Base-by-base conservation (phyloP, 2,113 vertebrate species). In the Pandion haliaetus region DNA sequence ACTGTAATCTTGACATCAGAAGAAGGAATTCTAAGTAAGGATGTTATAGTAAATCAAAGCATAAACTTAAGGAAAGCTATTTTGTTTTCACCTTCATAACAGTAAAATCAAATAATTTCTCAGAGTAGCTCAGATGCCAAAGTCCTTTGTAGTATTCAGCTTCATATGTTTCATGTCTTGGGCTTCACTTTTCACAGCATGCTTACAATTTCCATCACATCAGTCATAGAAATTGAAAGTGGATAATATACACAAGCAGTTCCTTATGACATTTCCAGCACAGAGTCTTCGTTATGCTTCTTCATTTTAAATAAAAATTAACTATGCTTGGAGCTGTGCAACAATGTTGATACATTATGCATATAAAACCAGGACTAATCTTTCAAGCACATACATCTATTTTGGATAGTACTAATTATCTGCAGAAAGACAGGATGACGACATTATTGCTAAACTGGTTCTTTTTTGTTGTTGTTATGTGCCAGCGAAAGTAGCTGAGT, bases 281-380 rank as follows among this genome's bases (percentile, higher is more conserved):
- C 89, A 96, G 15, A 82, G 61, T 61, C 78, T 72, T 96, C 96
- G 97, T 97, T 97, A 95, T 77, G 69, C 57, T 78, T 87, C 87
- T 90, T 83, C 72, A 95, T 97, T 97, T 97, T 93, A 97, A 97
- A 97, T 96, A 98, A 97, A 97, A 95, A 92, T 90, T 97, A 97
- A 85, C 92, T 94, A 54, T 3, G 20, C 86, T 94, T 91, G 83
- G 93, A 97, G 89, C 83, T 94, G 79, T 96, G 90, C 80, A 90
- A 83, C 82, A 86, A 86, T 94, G 76, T 91, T 57, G 72, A 96
- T 93, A 93, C 69, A 93, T 95, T 96, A 92, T 87, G 74, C 69
- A 78, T 95, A 97, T 88, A 93, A 91, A 96, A 95, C 52, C 80
- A 95, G 80, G 86, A 86, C 63, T 94, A 94, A 83, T 96, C 89